A percentile compares a stretch with the other conserved stretches of the same genome.
Evolutionary conservation across 2,113 vertebrate genomes (phyloP).

Genomic region (Phyllostomus hastatus): DNA sequence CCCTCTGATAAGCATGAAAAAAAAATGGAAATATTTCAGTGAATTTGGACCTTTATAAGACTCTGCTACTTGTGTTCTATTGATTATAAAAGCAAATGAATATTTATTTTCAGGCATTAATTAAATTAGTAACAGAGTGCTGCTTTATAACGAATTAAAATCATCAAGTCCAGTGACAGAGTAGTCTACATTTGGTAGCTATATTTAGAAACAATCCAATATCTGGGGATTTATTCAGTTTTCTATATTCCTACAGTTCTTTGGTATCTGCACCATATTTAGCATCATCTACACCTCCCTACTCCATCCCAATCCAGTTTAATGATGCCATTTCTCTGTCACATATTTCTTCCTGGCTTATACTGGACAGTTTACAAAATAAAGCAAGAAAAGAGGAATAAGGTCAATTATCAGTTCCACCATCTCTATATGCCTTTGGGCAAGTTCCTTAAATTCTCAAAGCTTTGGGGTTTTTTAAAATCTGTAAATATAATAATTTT

Average conservation of each 20-base stretch:
- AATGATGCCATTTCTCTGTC: background rate
- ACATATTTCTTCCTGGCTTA: background rate
- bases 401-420: background rate
- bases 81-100: background rate
- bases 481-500: background rate
- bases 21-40: background rate
- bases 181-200: background rate
- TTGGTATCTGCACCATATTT: background rate
- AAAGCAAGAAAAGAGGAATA: background rate
- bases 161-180: background rate
- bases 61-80: background rate
- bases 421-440: background rate
- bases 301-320: background rate
- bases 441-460: background rate
- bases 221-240: background rate
- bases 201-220: background rate
- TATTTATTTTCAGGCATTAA: slow-evolving; percentile 35
- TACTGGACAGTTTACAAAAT: background rate
- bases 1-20: background rate
- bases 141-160: slow-evolving; percentile 18
- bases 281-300: background rate
- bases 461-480: background rate
- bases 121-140: slow-evolving; percentile 5
- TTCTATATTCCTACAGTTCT: background rate
- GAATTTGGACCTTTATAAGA: background rate